Evolutionary conservation across 2,113 vertebrate species (phyloP), one percentile per base, ranked within the genome.

Genomic region (Nothobranchius furzeri): DNA sequence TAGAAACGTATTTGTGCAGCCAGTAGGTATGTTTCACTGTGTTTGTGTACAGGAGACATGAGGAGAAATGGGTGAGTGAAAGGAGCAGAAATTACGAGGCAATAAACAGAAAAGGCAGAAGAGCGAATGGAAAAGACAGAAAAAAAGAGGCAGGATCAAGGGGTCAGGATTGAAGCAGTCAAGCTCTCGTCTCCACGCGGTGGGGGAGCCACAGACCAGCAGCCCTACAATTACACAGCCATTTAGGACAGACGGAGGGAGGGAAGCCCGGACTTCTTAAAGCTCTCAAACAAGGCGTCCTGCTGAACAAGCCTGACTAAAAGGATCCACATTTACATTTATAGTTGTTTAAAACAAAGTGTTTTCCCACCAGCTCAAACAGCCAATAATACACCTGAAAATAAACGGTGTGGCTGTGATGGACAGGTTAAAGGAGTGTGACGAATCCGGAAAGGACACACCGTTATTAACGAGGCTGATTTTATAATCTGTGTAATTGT

Each of bases 211-310:
- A 64, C 45, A 66, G 36, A 76, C 81, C 84, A 73, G 77, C 79
- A 88, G 85, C 82, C 71, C 81, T 68, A 81, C 85, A 89, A 88
- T 90, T 88, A 89, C 78, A 85, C 53, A 74, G 87, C 76, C 75
- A 79, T 88, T 90, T 87, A 88, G 68, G 63, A 78, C 67, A 78
- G 72, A 61, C 73, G 59, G 63, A 70, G 56, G 67, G 70, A 73
- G 72, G 58, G 56, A 48, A 60, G 63, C 68, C 64, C 64, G 7
- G 9, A 55, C 60, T 69, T 37, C 64, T 73, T 65, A 68, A 61
- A 64, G 48, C 60, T 56, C 70, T 74, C 66, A 57, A 65, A 57
- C 53, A 65, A 63, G 57, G 7, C 43, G 30, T 42, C 56, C 35
- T 13, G 37, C 48, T 52, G 35, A 11, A 43, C 51, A 49, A 58